These are phyloP conservation scores for Drosophila fungiperda DNA, from an alignment of 2,888 invertebrate species.

Conservation along the genomic window DNA sequence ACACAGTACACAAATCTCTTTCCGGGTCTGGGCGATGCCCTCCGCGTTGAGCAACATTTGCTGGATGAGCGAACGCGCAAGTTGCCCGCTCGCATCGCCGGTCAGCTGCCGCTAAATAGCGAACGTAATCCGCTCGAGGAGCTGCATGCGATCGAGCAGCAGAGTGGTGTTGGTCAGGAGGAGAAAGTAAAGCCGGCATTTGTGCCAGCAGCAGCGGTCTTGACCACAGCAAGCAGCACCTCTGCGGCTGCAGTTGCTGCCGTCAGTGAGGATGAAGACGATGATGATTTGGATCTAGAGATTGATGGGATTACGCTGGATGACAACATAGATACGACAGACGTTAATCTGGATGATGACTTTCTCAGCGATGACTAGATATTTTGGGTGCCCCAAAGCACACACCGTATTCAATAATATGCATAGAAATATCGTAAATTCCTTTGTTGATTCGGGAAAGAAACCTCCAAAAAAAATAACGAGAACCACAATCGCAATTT, in stretches of 20 bases:
- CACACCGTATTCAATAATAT: constrained; percentile 47
- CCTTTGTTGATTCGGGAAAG: constrained; percentile 43
- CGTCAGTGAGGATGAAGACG: constrained; percentile 85
- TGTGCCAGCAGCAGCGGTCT: constrained; percentile 36
- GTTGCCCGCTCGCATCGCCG: constrained; percentile 87
- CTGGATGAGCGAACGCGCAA: constrained; percentile 73
- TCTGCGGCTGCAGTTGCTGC: constrained; percentile 17
- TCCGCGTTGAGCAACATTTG: constrained; percentile 90
- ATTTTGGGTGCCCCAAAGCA: constrained; percentile 18
- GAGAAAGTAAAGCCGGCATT: constrained; percentile 79
- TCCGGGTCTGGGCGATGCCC: constrained; percentile 91
- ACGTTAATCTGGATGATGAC: constrained; percentile 90
- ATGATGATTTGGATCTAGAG: constrained; percentile 93
- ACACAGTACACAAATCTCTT: constrained; percentile 98
- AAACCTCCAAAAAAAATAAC: constrained; percentile 12
- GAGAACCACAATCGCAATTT: constrained; percentile 42
- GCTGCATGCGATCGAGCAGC: constrained; percentile 88
- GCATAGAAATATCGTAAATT: constrained; percentile 47
- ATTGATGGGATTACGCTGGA: constrained; percentile 93
- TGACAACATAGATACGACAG: constrained; percentile 91
- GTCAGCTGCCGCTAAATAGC: constrained; percentile 87
- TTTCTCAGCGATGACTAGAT: constrained; percentile 87
- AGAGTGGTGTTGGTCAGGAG: constrained; percentile 84
- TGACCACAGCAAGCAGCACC: constrained; percentile 14
- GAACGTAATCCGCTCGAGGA: constrained; percentile 90